These are phyloP conservation scores for Peromyscus eremicus DNA, from an alignment of 2,797 vertebrate species.

Conservation along the genomic window DNA sequence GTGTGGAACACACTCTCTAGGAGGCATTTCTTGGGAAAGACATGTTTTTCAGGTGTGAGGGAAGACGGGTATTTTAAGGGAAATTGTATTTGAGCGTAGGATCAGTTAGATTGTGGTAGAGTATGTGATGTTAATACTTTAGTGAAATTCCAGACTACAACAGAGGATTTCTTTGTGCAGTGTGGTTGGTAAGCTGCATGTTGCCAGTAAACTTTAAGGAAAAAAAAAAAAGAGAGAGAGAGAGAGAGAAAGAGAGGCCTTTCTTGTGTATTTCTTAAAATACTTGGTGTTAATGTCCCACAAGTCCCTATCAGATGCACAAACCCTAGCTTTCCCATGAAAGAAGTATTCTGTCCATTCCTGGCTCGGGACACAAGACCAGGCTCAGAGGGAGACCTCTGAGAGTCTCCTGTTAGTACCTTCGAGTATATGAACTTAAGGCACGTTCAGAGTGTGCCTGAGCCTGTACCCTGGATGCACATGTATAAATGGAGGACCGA, in stretches of 20 bases:
- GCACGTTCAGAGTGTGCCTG: not conserved
- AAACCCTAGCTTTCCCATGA: not conserved
- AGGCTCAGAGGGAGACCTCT: not conserved
- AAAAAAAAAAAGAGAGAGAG: not conserved
- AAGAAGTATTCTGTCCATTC: slow-evolving; percentile 22
- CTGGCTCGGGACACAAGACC: not conserved
- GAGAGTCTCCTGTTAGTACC: not conserved
- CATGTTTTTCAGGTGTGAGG: not conserved
- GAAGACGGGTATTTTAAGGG: slow-evolving; percentile 6
- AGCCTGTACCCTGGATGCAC: not conserved
- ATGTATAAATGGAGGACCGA: not conserved
- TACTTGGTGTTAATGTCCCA: slow-evolving; percentile 37
- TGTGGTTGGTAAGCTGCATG: not conserved
- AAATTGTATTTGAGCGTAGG: slow-evolving; percentile 13
- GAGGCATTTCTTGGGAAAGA: not conserved
- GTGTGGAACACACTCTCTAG: not conserved
- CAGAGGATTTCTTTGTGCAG: slow-evolving; percentile 56
- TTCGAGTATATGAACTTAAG: not conserved
- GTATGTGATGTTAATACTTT: slow-evolving; percentile 43
- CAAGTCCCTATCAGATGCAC: not conserved
- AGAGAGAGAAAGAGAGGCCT: not conserved
- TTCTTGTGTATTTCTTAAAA: slow-evolving; percentile 52
- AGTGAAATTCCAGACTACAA: slow-evolving; percentile 49
- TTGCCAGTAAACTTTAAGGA: not conserved
- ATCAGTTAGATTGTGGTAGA: not conserved